Evolutionary conservation across 1,140 invertebrate species (phyloP), one percentile per base, ranked within the genome.

Genomic region (Ladona fulva): DNA sequence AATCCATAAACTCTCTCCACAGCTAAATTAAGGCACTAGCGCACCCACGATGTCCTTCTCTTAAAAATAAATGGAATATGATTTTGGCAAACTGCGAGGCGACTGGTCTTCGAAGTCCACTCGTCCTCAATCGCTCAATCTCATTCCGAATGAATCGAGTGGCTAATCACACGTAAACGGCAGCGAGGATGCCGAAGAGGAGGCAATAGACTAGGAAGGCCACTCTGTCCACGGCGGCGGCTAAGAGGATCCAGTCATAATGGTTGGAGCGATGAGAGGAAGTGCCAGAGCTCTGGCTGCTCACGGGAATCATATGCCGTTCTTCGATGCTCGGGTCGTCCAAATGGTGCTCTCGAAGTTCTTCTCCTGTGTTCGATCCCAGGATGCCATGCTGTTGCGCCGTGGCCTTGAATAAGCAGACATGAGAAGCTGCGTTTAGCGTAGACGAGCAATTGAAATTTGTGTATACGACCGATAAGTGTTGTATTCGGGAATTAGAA

Each of bases 211-310:
- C 74, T 37, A 90, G 52, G 79, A 91, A 91, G 1, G 84, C 84
- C 24, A 90, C 81, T 78, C 90, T 86, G 84, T 91, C 90, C 52
- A 92, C 83, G 7, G 89, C 87, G 8, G 87, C 87, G 8, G 90
- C 90, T 75, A 90, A 80, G 16, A 90, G 80, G 74, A 90, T 84
- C 90, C 90, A 92, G 80, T 91, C 89, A 25, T 88, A 82, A 81
- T 88, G 86, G n/a, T 84, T 80, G 0, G 83, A 82, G 29, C 84
- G 84, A 24, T 83, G 82, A n/a, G 83, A 25, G 25, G 24, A 7
- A 44, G 78, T 19, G 83, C 81, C 14, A 66, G 5, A 6, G 14
- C 16, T 22, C 12, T 66, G 52, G 5, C 52, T 66, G 16, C n/a
- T 22, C 3, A 12, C n/a, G 1, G 81, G 80, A 74, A 87, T 84